Percentiles rank a stretch among this genome's conserved stretches.
These are phyloP conservation scores for Protobothrops mucrosquamatus DNA, from an alignment of 2,113 vertebrate genomes.

Conservation along the genomic window DNA sequence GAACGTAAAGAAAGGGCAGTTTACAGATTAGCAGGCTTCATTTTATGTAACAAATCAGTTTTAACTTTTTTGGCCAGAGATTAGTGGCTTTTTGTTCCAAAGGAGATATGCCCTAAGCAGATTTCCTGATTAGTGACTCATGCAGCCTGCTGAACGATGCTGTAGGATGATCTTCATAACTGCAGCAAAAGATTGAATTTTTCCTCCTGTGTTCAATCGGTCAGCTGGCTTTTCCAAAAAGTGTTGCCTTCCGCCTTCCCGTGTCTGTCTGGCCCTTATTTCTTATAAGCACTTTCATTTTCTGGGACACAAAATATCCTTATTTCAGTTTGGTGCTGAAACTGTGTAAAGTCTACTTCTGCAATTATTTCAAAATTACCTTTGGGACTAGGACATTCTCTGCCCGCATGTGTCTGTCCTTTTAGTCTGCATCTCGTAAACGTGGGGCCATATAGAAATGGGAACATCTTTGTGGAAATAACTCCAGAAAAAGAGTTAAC, in stretches of 20 bases:
- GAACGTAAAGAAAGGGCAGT: slow-evolving; percentile 54
- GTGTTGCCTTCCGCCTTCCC: neutral
- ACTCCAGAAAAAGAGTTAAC: neutral
- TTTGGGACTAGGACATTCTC: neutral
- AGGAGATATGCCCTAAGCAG: neutral
- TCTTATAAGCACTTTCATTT: neutral
- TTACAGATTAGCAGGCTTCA: slow-evolving; percentile 37
- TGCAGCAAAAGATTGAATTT: neutral
- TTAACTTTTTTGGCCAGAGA: slow-evolving; percentile 33
- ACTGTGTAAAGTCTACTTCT: neutral
- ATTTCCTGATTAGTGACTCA: neutral
- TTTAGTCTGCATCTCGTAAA: neutral
- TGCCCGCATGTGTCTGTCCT: no score
- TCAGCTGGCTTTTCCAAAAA: neutral
- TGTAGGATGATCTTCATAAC: neutral
- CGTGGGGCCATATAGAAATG: neutral
- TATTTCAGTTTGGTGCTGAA: neutral
- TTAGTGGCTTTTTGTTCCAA: neutral
- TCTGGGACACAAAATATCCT: neutral
- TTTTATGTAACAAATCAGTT: slow-evolving; percentile 37
- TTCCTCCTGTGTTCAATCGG: neutral
- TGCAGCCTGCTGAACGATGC: fast-evolving
- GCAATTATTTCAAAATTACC: neutral
- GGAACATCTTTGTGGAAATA: neutral
- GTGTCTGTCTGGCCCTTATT: neutral